These are phyloP conservation scores for Setophaga coronata DNA, from an alignment of 2,113 vertebrate genomes.

Conservation along the genomic window DNA sequence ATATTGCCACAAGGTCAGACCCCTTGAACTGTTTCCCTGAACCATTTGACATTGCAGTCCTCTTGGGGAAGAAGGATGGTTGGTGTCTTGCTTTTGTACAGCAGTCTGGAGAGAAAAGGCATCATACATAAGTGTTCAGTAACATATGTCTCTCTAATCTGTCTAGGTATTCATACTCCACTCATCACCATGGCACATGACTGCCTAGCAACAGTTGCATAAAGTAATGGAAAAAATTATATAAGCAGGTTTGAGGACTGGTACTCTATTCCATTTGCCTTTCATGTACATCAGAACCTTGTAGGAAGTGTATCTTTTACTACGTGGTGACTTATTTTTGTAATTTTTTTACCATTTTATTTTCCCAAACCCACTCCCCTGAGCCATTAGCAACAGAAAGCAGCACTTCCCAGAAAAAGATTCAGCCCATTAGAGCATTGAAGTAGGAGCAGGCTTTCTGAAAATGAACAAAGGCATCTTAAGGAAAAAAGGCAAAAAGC, in stretches of 20 bases:
- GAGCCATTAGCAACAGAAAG: background rate
- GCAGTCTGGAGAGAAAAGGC: background rate
- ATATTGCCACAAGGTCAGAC: background rate
- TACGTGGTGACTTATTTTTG: background rate
- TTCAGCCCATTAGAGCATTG: background rate
- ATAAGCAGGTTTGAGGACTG: background rate
- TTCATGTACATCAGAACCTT: background rate
- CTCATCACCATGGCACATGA: constrained; percentile 42
- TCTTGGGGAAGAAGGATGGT: background rate
- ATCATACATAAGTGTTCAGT: background rate
- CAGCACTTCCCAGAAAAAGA: background rate
- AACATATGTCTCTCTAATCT: constrained; percentile 47
- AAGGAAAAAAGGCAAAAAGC: background rate
- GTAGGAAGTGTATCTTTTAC: background rate
- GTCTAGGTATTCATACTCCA: constrained; percentile 14
- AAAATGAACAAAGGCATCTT: background rate
- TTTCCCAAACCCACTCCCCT: background rate
- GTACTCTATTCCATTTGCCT: background rate
- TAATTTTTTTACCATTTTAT: background rate
- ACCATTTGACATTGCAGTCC: background rate
- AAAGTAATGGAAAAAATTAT: constrained; percentile 12
- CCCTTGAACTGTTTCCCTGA: background rate
- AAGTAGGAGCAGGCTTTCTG: background rate
- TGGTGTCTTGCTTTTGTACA: background rate
- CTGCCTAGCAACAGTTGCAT: constrained; percentile 60